Percentiles rank a stretch among this genome's conserved stretches.
These are phyloP conservation scores for Xestoiulus laeticollis DNA, from an alignment of 2,888 invertebrate species.

Conservation along the genomic window DNA sequence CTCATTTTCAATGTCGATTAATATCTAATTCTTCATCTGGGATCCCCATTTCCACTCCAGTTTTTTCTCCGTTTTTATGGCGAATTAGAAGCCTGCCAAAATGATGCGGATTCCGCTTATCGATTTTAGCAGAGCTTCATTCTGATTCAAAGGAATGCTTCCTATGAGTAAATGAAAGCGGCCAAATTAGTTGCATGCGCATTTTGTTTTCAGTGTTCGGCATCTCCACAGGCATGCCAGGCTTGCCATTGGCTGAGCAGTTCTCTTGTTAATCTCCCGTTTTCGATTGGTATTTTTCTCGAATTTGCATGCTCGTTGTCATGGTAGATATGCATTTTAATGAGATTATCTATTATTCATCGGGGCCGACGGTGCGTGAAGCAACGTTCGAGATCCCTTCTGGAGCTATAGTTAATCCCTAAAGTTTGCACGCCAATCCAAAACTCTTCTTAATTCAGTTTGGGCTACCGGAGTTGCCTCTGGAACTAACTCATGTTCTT, in stretches of 20 bases:
- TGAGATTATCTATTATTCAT: background rate
- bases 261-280: no score
- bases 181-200: background rate
- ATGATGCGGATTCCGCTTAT: background rate
- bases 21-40: background rate
- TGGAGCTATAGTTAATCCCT: background rate
- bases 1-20: background rate
- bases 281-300: background rate
- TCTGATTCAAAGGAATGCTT: background rate
- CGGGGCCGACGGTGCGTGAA: background rate
- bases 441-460: background rate
- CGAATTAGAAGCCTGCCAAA: background rate
- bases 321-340: background rate
- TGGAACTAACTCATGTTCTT: background rate
- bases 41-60: background rate
- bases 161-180: background rate
- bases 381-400: background rate
- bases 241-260: no score
- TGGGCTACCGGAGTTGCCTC: background rate
- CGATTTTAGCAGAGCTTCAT: background rate
- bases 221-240: background rate
- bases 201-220: background rate
- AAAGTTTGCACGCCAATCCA: background rate
- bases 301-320: background rate
- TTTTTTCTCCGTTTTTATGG: background rate